Base-by-base conservation (phyloP, 2,888 invertebrate genomes). In the Latrodectus elegans region DNA sequence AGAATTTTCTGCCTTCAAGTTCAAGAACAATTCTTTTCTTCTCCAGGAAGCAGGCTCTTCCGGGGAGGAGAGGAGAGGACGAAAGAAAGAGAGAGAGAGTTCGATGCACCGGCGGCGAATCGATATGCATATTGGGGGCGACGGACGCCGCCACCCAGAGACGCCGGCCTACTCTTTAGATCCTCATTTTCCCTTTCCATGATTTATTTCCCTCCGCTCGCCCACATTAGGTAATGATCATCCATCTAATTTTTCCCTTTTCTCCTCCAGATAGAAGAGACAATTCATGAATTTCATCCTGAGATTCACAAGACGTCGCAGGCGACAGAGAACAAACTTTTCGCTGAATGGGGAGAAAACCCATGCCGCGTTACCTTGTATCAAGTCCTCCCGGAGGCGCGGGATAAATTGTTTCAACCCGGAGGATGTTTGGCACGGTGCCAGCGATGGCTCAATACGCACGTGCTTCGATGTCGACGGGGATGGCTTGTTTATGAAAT, bases 61-160 rank as follows among this genome's bases (percentile, higher is more conserved):
- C 64, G 49, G 73, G 17, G 64, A 22, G 55, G 26, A 22, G 22
- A 22, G 22, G 22, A 1, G 22, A 22, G 22, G 22, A 1, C 22
- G 22, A 22, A n/a, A n/a, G n/a, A n/a, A n/a, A n/a, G 22, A 22
- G 22, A 22, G 22, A 22, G 11, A 55, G 55, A 55, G n/a, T 67
- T 67, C 67, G 67, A 74, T 55, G 74, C 67, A 22, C 67, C 67
- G 65, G 51, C 9, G 26, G 65, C 71, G 52, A 86, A 86, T 86
- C 86, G 86, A 86, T 86, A 86, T 86, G 80, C 86, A 86, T 73
- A 86, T 86, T 68, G 15, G 71, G 70, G 74, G 51, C 79, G 86
- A 80, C 86, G 70, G 74, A 38, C 79, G 86, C 86, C 86, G 76
- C 86, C 86, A 73, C 76, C 84, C 68, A 49, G 74, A 49, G 74